A percentile compares a stretch with the other conserved stretches of the same genome.
Conservation (phyloP, 1,140 invertebrate genomes). For the Asbolus verrucosus region DNA sequence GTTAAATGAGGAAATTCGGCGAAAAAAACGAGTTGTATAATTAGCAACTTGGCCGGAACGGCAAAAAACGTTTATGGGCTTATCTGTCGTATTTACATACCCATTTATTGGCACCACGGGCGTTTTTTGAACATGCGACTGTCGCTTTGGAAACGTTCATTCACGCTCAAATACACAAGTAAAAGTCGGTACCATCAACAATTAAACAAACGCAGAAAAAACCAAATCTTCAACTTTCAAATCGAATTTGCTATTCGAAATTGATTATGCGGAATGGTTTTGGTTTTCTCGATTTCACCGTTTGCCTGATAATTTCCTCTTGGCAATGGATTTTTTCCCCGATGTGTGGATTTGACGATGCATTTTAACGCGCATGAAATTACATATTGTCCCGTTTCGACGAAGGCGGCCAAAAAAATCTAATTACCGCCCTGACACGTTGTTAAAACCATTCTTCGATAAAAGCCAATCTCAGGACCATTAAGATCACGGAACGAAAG, state of each 20-base stretch:
- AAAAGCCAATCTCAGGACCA: constrained; percentile 24
- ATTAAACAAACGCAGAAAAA: constrained; percentile 7
- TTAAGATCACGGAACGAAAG: constrained; percentile 6
- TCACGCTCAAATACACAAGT: constrained; percentile 9
- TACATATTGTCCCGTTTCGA: constrained; percentile 13
- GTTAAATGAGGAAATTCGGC: neutral
- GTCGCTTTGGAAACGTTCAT: neutral
- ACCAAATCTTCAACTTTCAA: constrained; percentile 21
- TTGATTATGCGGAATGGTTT: constrained; percentile 6
- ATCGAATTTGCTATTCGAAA: constrained; percentile 18
- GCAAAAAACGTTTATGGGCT: neutral
- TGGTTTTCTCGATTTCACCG: constrained; percentile 11
- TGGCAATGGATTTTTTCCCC: neutral
- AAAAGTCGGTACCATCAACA: constrained; percentile 25
- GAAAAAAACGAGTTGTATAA: neutral
- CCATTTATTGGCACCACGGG: neutral
- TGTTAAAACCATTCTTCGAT: constrained; percentile 13
- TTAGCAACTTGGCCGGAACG: neutral
- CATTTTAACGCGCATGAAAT: constrained; percentile 28
- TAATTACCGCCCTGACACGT: neutral
- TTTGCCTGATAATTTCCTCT: neutral
- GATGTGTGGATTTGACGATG: constrained; percentile 1
- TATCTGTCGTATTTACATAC: constrained; percentile 3
- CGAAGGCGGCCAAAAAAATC: too few species aligned
- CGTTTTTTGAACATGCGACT: neutral